Conservation (phyloP, 2,113 vertebrate species). For the Triplophysa dalaica region DNA sequence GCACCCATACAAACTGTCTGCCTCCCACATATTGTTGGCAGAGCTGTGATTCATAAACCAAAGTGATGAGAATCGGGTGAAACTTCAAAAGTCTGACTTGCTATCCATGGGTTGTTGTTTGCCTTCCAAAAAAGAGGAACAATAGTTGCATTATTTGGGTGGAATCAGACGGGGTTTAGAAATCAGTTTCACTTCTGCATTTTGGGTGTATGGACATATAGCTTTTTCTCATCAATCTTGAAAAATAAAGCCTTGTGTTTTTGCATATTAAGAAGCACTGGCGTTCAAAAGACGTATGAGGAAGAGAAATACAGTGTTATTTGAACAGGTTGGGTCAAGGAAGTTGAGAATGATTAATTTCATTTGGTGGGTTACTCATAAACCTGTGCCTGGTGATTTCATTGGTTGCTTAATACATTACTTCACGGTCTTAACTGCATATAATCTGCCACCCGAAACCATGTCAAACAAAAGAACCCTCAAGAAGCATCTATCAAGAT, state of each 20-base stretch:
- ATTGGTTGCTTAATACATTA: not conserved
- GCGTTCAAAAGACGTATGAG: not conserved
- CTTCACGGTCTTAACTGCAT: slow-evolving; percentile 16
- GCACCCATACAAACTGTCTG: not conserved
- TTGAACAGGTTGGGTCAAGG: not conserved
- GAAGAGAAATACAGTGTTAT: not conserved
- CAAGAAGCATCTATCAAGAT: slow-evolving; percentile 26
- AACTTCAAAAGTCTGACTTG: not conserved
- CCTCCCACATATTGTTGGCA: not conserved
- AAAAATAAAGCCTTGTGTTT: not conserved
- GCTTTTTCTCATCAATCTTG: not conserved
- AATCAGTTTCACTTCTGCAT: not conserved
- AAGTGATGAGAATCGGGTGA: not conserved
- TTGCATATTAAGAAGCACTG: not conserved
- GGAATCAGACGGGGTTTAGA: not conserved
- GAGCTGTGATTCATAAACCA: not conserved
- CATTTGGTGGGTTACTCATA: not conserved
- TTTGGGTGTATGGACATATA: not conserved
- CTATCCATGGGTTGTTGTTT: not conserved
- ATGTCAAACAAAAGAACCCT: not conserved
- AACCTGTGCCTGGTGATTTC: slow-evolving; percentile 8
- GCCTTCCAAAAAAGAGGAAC: not conserved
- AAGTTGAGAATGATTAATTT: not conserved
- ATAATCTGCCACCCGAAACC: not conserved
- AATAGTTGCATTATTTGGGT: not conserved